These are phyloP conservation scores for Athalia rosae DNA, from an alignment of 2,888 invertebrate species.

Conservation along the genomic window DNA sequence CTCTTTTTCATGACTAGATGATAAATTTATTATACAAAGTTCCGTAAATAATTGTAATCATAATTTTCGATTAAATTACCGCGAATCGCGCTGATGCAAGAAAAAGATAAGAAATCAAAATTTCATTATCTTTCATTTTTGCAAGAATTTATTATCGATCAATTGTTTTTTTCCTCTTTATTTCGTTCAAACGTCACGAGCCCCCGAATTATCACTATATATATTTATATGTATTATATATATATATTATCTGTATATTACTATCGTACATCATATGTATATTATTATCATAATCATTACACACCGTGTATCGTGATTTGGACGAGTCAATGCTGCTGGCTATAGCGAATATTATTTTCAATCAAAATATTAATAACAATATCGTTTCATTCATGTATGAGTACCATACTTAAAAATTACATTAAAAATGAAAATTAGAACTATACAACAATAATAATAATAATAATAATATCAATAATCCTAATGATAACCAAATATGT, in stretches of 20 bases:
- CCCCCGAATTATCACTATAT: not conserved
- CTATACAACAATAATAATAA: no score
- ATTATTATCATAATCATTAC: not conserved
- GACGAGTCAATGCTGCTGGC: slow-evolving; percentile 19
- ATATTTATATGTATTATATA: no score
- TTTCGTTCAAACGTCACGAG: slow-evolving; percentile 10
- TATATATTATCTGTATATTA: no score
- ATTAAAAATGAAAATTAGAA: no score
- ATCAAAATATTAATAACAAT: not conserved
- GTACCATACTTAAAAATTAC: no score
- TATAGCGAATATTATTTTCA: not conserved
- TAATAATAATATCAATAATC: no score
- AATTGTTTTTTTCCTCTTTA: not conserved
- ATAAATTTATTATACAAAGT: slow-evolving; percentile 68
- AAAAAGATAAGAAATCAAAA: no score
- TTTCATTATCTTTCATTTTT: not conserved
- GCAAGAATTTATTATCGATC: not conserved
- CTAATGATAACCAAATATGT: no score
- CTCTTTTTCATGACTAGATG: slow-evolving; percentile 71
- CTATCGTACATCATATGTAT: no score
- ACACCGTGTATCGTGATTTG: slow-evolving; percentile 25
- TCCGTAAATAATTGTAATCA: slow-evolving; percentile 58
- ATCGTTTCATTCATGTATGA: not conserved
- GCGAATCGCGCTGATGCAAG: slow-evolving; percentile 9
- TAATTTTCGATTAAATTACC: not conserved